phyloP scores from a whole-genome alignment of 2,888 invertebrate genomes.

The Sycophila texana region DNA sequence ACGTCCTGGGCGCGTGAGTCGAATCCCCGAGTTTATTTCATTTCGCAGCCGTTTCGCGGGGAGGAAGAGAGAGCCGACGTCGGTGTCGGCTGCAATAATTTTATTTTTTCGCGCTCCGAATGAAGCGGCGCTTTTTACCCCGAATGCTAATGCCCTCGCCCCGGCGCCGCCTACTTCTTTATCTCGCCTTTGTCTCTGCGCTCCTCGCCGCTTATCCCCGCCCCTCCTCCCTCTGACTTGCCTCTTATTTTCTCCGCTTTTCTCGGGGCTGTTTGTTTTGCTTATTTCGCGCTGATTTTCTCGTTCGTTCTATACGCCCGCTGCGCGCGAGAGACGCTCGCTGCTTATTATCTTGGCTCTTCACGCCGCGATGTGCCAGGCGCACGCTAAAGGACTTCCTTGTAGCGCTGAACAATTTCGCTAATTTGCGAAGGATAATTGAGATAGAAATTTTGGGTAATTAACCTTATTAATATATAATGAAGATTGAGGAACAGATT shows the following conservation, averaged over 20 bases:
- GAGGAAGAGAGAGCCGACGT: too few species aligned
- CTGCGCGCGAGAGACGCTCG: neutral
- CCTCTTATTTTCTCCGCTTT: conserved; percentile 10
- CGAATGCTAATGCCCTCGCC: conserved; percentile 58
- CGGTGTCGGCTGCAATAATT: conserved; percentile 34
- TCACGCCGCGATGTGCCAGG: neutral
- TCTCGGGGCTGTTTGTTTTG: conserved; percentile 28
- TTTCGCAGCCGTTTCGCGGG: conserved; percentile 67
- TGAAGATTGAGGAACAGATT: too few species aligned
- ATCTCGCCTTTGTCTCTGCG: conserved; percentile 17
- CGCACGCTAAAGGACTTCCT: too few species aligned
- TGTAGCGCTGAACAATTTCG: too few species aligned
- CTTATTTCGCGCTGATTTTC: conserved; percentile 27
- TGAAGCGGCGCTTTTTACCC: conserved; percentile 63
- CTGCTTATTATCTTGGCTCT: conserved; percentile 1
- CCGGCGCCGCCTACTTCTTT: neutral
- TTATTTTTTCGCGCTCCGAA: conserved; percentile 63
- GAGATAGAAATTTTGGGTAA: too few species aligned
- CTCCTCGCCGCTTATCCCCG: conserved; percentile 1
- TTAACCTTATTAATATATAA: too few species aligned
- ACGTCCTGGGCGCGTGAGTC: conserved; percentile 62
- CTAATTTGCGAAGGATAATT: too few species aligned
- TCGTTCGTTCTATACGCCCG: neutral
- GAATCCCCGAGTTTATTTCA: conserved; percentile 69
- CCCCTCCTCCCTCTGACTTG: neutral